These are phyloP conservation scores for Corythoichthys haematopterus DNA, from an alignment of 2,113 vertebrate species.

Conservation along the genomic window DNA sequence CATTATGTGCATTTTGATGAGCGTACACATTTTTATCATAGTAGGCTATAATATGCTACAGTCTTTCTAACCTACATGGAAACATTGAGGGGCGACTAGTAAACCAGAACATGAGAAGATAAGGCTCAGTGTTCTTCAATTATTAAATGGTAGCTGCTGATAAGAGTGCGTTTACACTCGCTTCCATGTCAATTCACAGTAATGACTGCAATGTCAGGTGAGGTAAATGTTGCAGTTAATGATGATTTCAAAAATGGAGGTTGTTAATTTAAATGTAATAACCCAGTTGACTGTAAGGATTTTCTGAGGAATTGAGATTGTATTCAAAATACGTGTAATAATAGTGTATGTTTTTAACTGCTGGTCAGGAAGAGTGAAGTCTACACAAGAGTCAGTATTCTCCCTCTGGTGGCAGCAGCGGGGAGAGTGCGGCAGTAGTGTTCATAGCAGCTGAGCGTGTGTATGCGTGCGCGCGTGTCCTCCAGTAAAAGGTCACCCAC, in stretches of 20 bases:
- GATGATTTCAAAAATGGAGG: neutral
- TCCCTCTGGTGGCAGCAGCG: constrained; percentile 37
- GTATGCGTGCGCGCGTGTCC: constrained; percentile 36
- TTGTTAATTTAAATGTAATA: neutral
- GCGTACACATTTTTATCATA: neutral
- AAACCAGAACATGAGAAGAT: neutral
- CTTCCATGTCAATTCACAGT: neutral
- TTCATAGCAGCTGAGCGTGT: constrained; percentile 42
- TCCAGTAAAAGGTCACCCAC: constrained; percentile 64
- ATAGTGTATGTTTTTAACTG: constrained; percentile 15
- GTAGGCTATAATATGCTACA: neutral
- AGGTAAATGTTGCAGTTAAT: neutral
- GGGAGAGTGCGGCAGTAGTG: constrained; percentile 12
- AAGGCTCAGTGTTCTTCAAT: neutral
- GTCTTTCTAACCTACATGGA: neutral
- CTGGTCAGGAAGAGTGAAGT: constrained; percentile 28
- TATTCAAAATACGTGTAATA: neutral
- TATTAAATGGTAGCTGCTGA: neutral
- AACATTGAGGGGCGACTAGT: neutral
- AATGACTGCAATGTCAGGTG: neutral
- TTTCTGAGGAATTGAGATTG: neutral
- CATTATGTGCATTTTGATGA: constrained; percentile 15
- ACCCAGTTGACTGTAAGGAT: neutral
- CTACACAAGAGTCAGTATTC: constrained; percentile 5
- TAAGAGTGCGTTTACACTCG: neutral